A percentile compares a stretch with the other conserved stretches of the same genome.
These are phyloP conservation scores for Ormyrus labotus DNA, from an alignment of 2,888 invertebrate species.

Conservation along the genomic window DNA sequence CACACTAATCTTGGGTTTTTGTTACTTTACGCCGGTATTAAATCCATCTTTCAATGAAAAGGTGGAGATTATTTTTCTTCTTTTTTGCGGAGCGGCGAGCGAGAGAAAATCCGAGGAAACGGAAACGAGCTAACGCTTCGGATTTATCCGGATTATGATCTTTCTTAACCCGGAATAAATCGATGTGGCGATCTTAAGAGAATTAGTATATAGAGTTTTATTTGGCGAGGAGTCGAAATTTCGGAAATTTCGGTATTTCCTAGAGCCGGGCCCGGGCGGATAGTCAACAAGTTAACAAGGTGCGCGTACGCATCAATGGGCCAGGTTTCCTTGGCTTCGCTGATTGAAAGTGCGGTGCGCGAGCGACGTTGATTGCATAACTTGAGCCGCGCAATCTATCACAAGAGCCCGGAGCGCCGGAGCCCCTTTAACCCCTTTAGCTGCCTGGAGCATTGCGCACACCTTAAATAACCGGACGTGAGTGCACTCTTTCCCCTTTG, in stretches of 20 bases:
- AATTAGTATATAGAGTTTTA: too few species aligned
- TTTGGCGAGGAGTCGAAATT: too few species aligned
- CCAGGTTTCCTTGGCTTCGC: not conserved
- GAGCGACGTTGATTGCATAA: constrained; percentile 12
- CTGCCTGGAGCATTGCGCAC: not conserved
- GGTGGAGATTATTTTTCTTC: constrained; percentile 39
- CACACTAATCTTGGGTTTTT: constrained; percentile 13
- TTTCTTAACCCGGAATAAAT: not conserved
- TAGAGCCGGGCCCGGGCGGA: too few species aligned
- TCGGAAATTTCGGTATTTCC: too few species aligned
- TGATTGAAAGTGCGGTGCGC: not conserved
- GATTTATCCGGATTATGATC: constrained; percentile 43
- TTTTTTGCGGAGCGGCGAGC: not conserved
- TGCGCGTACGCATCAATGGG: too few species aligned
- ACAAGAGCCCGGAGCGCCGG: not conserved
- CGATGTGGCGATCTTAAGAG: not conserved
- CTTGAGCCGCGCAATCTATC: not conserved
- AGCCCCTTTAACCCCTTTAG: not conserved
- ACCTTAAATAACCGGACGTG: not conserved
- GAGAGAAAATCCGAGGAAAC: constrained; percentile 15
- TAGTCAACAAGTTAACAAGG: too few species aligned
- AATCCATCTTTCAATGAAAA: constrained; percentile 42
- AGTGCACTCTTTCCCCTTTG: constrained; percentile 1
- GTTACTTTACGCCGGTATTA: constrained; percentile 22
- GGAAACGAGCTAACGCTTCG: constrained; percentile 23